These are phyloP conservation scores for Pyrochroa serraticornis DNA, from an alignment of 2,888 invertebrate genomes.

Conservation along the genomic window DNA sequence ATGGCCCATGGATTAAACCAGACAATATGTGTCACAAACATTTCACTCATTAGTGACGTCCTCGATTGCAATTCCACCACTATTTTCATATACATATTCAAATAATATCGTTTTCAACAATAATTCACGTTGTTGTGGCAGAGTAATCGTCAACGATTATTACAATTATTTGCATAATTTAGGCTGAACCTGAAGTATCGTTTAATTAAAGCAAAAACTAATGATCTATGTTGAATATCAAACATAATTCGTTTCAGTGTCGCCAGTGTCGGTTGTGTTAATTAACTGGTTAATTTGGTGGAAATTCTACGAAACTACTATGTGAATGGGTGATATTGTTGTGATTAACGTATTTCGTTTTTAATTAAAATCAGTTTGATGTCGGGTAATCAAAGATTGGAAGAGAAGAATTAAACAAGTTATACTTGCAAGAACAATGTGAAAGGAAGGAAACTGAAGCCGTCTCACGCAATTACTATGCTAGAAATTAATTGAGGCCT, in stretches of 20 bases:
- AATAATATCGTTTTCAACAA: neutral
- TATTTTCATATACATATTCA: neutral
- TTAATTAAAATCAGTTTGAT: neutral
- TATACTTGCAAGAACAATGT: no score
- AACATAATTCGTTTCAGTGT: no score
- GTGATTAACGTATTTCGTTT: no score
- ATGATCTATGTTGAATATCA: no score
- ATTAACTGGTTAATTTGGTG: no score
- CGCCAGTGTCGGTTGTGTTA: no score
- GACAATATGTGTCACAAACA: slow-evolving; percentile 13
- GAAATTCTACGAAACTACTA: no score
- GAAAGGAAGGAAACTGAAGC: neutral
- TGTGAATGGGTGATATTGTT: no score
- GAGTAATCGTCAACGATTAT: neutral
- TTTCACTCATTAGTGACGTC: slow-evolving; percentile 10
- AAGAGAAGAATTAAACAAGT: no score
- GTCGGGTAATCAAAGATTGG: neutral
- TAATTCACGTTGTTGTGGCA: neutral
- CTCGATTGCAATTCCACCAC: neutral
- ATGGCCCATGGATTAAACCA: slow-evolving; percentile 8
- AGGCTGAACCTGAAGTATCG: neutral
- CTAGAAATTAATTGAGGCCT: slow-evolving; percentile 9
- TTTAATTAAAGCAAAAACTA: neutral
- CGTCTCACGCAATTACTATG: slow-evolving; percentile 7
- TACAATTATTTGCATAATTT: neutral